These are phyloP conservation scores for Leptopilina syphax DNA, from an alignment of 2,888 invertebrate genomes.

Conservation along the genomic window DNA sequence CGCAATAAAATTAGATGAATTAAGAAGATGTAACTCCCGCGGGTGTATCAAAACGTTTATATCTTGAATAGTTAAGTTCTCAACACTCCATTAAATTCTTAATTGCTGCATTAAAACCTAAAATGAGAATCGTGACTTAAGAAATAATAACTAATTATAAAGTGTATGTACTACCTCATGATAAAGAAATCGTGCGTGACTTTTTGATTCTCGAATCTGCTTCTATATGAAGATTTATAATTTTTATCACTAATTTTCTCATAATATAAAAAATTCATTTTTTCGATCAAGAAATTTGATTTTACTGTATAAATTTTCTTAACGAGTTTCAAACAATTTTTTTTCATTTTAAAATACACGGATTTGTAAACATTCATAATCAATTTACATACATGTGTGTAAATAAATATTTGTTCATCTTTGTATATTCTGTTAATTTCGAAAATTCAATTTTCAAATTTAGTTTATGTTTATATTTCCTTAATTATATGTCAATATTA, in stretches of 20 bases:
- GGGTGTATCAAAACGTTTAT: constrained; percentile 13
- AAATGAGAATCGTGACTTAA: constrained; percentile 37
- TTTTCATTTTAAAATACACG: too few species aligned
- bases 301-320: not conserved
- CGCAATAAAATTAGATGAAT: constrained; percentile 7
- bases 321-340: not conserved
- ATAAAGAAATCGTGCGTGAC: not conserved
- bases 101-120: constrained; percentile 33
- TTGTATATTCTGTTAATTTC: not conserved
- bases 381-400: not conserved
- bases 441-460: not conserved
- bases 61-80: constrained; percentile 19
- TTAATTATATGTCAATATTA: too few species aligned
- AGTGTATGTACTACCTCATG: not conserved
- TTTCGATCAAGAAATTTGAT: too few species aligned
- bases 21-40: constrained; percentile 18
- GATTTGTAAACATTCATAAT: not conserved
- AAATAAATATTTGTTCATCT: not conserved
- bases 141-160: constrained; percentile 19
- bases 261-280: not conserved
- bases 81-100: constrained; percentile 35
- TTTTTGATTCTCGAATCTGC: not conserved
- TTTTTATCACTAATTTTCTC: not conserved
- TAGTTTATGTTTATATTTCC: too few species aligned
- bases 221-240: not conserved